phyloP scores from a whole-genome alignment of 2,888 invertebrate species.

The Tenthredo mesomela region DNA sequence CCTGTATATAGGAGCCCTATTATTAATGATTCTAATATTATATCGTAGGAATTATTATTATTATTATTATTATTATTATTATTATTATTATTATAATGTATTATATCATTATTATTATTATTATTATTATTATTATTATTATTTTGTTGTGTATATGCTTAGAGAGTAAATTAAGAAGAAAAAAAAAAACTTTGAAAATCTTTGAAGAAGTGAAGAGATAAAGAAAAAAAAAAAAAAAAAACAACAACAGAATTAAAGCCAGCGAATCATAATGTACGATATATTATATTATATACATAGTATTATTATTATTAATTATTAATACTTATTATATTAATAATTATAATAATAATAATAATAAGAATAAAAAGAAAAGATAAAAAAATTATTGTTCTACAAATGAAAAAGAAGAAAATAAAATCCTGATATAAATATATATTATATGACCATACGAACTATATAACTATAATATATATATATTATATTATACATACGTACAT shows the following conservation, averaged over 20 bases:
- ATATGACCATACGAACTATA: constrained; percentile 70
- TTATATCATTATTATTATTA: constrained; percentile 3
- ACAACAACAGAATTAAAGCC: not conserved
- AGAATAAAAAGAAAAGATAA: not conserved
- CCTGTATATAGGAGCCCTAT: constrained; percentile 69
- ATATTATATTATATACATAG: constrained; percentile 9
- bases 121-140: constrained; percentile 21
- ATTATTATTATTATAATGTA: constrained; percentile 51
- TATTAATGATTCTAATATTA: constrained; percentile 57
- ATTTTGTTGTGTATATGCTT: constrained; percentile 36
- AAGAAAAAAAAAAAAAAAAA: not conserved
- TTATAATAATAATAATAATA: constrained; percentile 16
- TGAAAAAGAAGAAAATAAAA: constrained; percentile 48
- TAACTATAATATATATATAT: constrained; percentile 51
- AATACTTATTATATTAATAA: not conserved
- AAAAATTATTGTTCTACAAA: too few relatives aligned
- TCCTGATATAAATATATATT: constrained; percentile 68
- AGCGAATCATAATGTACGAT: constrained; percentile 53
- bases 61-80: constrained; percentile 58
- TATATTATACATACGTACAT: constrained; percentile 12
- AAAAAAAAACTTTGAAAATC: too few relatives aligned
- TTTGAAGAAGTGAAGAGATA: not conserved
- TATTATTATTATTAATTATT: constrained; percentile 23
- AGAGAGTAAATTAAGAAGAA: not conserved
- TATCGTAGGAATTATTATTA: constrained; percentile 35